These are phyloP conservation scores for Bolborhynchus lineola DNA, from an alignment of 2,113 vertebrate species.

Conservation along the genomic window DNA sequence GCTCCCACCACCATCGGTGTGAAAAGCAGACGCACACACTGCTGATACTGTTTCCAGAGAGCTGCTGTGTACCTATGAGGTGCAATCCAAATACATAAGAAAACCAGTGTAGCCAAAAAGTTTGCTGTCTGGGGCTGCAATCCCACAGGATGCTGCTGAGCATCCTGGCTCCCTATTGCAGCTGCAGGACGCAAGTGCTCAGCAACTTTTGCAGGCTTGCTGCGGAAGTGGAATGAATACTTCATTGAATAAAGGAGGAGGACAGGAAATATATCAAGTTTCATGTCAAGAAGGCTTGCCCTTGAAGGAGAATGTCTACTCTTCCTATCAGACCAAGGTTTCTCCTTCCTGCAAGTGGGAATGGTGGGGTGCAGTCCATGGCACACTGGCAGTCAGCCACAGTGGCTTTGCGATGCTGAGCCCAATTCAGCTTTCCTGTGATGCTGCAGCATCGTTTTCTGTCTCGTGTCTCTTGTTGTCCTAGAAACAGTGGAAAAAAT, in stretches of 20 bases:
- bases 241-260: not conserved
- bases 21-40: not conserved
- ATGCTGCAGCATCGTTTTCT: slow-evolving; percentile 28
- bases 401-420: not conserved
- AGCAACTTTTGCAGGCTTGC: not conserved
- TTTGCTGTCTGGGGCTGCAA: not conserved
- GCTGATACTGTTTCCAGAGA: not conserved
- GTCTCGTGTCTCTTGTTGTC: slow-evolving; percentile 52
- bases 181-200: not conserved
- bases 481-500: slow-evolving; percentile 57
- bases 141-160: not conserved
- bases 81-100: not conserved
- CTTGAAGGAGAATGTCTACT: not conserved
- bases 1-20: not conserved
- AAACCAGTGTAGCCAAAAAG: not conserved
- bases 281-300: not conserved
- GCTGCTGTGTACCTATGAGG: not conserved
- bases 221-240: not conserved
- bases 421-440: not conserved
- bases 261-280: not conserved
- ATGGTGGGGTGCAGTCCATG: fast-evolving
- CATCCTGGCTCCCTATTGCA: not conserved
- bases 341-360: not conserved
- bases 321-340: not conserved
- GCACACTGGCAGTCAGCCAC: not conserved